phyloP scores from a whole-genome alignment of 1,140 invertebrate genomes.

The Aphidius gifuensis region DNA sequence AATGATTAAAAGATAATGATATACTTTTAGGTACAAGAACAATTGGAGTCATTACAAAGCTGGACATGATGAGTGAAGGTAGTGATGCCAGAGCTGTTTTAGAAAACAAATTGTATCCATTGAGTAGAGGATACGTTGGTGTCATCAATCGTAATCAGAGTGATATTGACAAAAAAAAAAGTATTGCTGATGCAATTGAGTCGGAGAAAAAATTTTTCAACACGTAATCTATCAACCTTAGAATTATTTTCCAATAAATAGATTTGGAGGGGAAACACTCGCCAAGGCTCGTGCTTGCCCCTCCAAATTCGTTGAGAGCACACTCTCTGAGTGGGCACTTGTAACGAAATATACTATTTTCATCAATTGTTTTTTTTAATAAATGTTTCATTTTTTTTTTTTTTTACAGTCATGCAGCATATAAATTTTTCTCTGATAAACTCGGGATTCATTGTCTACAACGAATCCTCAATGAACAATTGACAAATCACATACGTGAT shows the following conservation, averaged over 20 bases:
- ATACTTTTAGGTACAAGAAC: slow-evolving; percentile 76
- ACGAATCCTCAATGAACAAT: slow-evolving; percentile 94
- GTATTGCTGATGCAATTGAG: slow-evolving; percentile 90
- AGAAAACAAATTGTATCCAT: slow-evolving; percentile 94
- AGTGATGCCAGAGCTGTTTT: slow-evolving; percentile 97
- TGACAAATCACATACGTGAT: slow-evolving; percentile 99
- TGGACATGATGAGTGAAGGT: slow-evolving; percentile 99
- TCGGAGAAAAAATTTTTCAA: slow-evolving; percentile 98
- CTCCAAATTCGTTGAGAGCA: no score
- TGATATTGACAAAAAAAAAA: slow-evolving; percentile 95
- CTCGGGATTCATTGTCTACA: slow-evolving; percentile 97
- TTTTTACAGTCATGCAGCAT: slow-evolving; percentile 74
- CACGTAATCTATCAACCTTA: slow-evolving; percentile 55
- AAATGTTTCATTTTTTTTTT: slow-evolving; percentile 1
- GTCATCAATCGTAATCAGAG: slow-evolving; percentile 99
- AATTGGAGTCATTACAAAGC: slow-evolving; percentile 98
- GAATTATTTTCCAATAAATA: no score
- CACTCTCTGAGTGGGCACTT: no score
- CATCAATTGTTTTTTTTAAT: neutral
- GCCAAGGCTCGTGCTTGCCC: no score
- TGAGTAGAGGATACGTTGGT: slow-evolving; percentile 94
- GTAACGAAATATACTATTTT: no score
- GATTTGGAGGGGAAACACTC: no score
- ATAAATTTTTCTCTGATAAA: slow-evolving; percentile 93
- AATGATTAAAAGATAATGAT: no score